These are phyloP conservation scores for Pseudochirops corinnae DNA, from an alignment of 2,797 vertebrate genomes.

Conservation along the genomic window DNA sequence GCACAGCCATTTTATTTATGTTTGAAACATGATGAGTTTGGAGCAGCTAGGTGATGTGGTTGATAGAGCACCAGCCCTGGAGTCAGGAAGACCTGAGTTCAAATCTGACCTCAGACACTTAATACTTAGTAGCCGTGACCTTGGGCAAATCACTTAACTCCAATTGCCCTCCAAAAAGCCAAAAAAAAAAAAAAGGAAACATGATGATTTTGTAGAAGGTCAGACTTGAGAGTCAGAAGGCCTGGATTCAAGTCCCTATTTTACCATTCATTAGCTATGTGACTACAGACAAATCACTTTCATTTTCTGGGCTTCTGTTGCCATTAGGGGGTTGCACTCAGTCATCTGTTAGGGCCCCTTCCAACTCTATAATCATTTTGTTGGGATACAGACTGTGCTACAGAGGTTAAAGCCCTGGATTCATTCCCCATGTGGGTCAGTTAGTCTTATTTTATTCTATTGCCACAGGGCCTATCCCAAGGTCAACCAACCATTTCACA, in stretches of 20 bases:
- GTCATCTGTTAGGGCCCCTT: background rate
- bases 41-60: background rate
- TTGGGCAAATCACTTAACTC: too few relatives aligned
- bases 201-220: background rate
- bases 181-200: too few relatives aligned
- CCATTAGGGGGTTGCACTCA: background rate
- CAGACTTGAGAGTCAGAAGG: background rate
- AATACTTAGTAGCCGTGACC: too few relatives aligned
- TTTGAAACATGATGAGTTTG: background rate
- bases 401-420: background rate
- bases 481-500: too few relatives aligned
- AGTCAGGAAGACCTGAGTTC: background rate
- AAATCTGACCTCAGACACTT: too few relatives aligned
- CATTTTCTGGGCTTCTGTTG: background rate
- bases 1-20: background rate
- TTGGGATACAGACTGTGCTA: background rate
- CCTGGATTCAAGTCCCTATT: background rate
- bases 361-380: background rate
- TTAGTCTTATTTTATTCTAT: too few relatives aligned
- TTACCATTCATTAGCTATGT: background rate
- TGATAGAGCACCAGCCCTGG: background rate
- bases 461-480: too few relatives aligned
- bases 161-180: too few relatives aligned
- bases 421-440: background rate
- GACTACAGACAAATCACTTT: background rate